phyloP scores from a whole-genome alignment of 2,797 vertebrate genomes.

The Coluber constrictor region DNA sequence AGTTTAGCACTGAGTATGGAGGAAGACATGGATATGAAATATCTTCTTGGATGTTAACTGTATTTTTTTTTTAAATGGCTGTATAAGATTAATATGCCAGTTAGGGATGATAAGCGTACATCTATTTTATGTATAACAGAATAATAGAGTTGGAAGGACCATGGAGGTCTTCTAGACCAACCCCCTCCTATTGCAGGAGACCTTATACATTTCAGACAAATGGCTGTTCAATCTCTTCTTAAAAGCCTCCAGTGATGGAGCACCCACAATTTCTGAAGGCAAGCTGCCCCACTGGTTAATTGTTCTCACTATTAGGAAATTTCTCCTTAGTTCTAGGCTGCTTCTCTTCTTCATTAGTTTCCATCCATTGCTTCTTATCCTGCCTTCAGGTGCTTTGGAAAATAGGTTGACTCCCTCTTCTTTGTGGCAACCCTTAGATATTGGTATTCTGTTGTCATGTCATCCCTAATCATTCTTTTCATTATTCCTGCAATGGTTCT shows the following conservation, averaged over 20 bases:
- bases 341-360: background rate
- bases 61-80: background rate
- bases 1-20: background rate
- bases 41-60: background rate
- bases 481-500: background rate
- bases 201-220: background rate
- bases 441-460: background rate
- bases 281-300: background rate
- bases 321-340: background rate
- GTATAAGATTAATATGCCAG: background rate
- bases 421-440: background rate
- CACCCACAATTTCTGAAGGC: background rate
- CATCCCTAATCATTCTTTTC: background rate
- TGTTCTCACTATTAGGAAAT: background rate
- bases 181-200: background rate
- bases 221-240: background rate
- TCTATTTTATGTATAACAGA: background rate
- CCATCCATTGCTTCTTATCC: background rate
- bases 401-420: background rate
- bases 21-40: background rate
- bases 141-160: background rate
- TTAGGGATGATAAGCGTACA: background rate
- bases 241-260: background rate
- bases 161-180: background rate
- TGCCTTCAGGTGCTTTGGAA: background rate